Percentiles rank a stretch among this genome's conserved stretches.
These are phyloP conservation scores for Neocrepidodera transversa DNA, from an alignment of 2,888 invertebrate species.

Conservation along the genomic window DNA sequence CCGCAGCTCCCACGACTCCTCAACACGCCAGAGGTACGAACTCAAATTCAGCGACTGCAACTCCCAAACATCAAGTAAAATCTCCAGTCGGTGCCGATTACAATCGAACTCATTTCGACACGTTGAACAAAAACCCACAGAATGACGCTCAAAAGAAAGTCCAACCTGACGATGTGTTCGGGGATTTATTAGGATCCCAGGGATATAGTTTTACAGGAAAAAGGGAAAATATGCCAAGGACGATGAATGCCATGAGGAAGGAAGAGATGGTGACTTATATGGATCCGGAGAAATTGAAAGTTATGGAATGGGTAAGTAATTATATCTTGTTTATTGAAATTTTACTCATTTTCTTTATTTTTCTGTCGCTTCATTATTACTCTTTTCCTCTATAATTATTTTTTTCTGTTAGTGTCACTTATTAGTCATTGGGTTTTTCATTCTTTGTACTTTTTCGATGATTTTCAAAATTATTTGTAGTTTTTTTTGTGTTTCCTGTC, in stretches of 20 bases:
- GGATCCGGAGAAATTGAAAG: constrained; percentile 90
- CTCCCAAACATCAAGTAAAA: constrained; percentile 55
- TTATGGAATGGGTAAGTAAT: constrained; percentile 75
- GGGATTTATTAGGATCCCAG: constrained; percentile 88
- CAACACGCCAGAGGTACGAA: constrained; percentile 49
- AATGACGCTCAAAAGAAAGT: constrained; percentile 48
- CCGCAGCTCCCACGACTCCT: constrained; percentile 55
- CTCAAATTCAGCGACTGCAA: constrained; percentile 33
- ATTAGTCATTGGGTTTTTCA: no score
- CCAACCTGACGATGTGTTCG: constrained; percentile 79
- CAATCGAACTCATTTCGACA: constrained; percentile 77
- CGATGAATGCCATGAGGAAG: constrained; percentile 93
- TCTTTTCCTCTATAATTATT: no score
- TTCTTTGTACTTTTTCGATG: no score
- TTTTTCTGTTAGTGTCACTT: no score
- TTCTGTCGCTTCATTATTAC: no score
- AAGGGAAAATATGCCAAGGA: constrained; percentile 77
- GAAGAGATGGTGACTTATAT: constrained; percentile 84
- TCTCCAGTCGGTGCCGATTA: constrained; percentile 62
- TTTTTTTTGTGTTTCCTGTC: no score
- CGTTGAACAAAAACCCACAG: constrained; percentile 53
- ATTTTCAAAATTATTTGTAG: no score
- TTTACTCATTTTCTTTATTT: no score
- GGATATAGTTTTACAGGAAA: constrained; percentile 84
- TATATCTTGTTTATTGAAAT: not conserved